phyloP scores from a whole-genome alignment of 2,888 invertebrate species.

The Cerastis rubricosa region DNA sequence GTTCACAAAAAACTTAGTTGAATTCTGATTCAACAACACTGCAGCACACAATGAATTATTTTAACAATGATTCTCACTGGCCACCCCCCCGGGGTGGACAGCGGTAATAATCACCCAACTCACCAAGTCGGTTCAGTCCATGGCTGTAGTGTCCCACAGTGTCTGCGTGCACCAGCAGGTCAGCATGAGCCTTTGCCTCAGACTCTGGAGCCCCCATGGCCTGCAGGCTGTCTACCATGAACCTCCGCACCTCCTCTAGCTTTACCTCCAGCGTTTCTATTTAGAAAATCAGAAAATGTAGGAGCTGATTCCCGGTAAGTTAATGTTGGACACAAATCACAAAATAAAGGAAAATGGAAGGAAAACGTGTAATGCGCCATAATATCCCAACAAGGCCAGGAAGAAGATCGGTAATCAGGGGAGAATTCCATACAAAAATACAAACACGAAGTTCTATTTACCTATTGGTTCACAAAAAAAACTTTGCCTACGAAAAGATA shows the following conservation, averaged over 20 bases:
- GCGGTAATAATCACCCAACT: conserved; percentile 50
- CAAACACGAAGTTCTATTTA: not conserved
- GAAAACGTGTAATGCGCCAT: not conserved
- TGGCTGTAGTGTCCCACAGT: conserved; percentile 96
- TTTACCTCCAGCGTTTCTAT: conserved; percentile 84
- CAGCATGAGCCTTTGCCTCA: conserved; percentile 92
- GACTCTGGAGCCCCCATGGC: conserved; percentile 90
- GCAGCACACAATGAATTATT: no score
- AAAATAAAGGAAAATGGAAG: not conserved
- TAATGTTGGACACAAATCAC: not conserved
- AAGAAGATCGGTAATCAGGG: not conserved
- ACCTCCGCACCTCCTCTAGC: conserved; percentile 90
- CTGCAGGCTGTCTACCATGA: conserved; percentile 91
- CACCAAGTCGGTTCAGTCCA: conserved; percentile 95
- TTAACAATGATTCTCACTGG: no score
- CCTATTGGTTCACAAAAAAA: not conserved
- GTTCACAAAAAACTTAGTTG: no score
- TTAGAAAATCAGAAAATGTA: conserved; percentile 29
- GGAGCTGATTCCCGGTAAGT: not conserved
- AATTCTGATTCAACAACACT: no score
- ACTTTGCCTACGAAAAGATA: not conserved
- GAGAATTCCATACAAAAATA: not conserved
- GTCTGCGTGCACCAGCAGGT: conserved; percentile 94
- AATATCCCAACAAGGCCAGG: no score
- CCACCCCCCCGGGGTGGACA: no score